phyloP scores from a whole-genome alignment of 2,797 vertebrate genomes.

The Sebastolobus altivelis region DNA sequence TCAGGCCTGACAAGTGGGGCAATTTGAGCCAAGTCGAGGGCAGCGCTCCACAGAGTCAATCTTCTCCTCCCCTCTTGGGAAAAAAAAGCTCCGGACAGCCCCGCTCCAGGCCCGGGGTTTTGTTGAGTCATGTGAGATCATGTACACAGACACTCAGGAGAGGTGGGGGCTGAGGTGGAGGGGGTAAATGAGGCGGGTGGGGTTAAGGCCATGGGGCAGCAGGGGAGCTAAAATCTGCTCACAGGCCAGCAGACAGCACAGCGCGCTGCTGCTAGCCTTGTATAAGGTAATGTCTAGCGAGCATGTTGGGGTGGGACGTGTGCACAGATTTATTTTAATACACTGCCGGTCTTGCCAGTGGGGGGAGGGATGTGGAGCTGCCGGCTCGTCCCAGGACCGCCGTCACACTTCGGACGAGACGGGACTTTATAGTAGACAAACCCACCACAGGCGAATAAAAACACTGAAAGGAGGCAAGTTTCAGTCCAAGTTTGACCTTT shows the following conservation, averaged over 20 bases:
- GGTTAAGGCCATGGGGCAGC: constrained; percentile 50
- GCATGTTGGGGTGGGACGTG: constrained; percentile 87
- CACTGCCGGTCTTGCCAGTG: constrained; percentile 74
- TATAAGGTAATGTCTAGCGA: constrained; percentile 97
- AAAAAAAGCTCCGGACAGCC: constrained; percentile 86
- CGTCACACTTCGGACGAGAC: constrained; percentile 68
- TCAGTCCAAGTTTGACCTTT: constrained; percentile 65
- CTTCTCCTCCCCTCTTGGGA: constrained; percentile 88
- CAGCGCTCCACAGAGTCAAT: constrained; percentile 88
- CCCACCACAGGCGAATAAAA: constrained; percentile 59
- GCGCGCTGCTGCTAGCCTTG: constrained; percentile 89
- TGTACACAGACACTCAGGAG: constrained; percentile 89
- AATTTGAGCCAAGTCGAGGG: constrained; percentile 91
- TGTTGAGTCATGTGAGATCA: constrained; percentile 99
- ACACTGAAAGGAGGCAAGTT: constrained; percentile 79
- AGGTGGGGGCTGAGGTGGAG: constrained; percentile 57
- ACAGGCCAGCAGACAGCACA: constrained; percentile 87
- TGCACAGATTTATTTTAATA: constrained; percentile 88
- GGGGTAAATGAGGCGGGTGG: constrained; percentile 73
- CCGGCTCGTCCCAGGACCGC: constrained; percentile 65
- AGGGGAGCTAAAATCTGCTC: constrained; percentile 82
- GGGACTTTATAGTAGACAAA: constrained; percentile 71
- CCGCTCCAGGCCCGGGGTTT: constrained; percentile 88
- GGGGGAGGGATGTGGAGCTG: constrained; percentile 60
- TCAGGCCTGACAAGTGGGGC: constrained; percentile 93